These are phyloP conservation scores for Sminthopsis crassicaudata DNA, from an alignment of 2,113 vertebrate species.

Conservation along the genomic window DNA sequence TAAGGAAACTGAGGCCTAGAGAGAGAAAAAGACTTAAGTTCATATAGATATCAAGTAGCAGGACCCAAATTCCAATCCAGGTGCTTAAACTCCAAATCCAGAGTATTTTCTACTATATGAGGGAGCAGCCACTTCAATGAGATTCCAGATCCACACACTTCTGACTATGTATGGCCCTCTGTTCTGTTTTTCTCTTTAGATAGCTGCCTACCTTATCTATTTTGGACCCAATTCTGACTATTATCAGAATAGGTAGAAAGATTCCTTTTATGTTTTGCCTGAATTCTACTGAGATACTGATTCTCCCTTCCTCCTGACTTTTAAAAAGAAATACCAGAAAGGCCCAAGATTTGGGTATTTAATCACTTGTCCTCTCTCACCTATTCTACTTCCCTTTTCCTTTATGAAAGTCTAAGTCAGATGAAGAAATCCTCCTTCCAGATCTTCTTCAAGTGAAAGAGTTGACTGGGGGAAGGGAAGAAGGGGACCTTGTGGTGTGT, in stretches of 20 bases:
- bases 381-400: not conserved
- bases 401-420: not conserved
- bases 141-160: not conserved
- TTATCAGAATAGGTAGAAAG: not conserved
- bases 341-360: not conserved
- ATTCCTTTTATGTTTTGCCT: not conserved
- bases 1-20: too few relatives aligned
- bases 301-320: not conserved
- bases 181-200: not conserved
- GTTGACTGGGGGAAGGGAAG: too few relatives aligned
- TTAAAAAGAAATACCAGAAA: not conserved
- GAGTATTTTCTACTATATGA: not conserved
- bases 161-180: not conserved
- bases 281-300: not conserved
- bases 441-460: not conserved
- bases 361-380: not conserved
- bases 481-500: not conserved
- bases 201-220: not conserved
- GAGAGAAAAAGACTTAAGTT: too few relatives aligned
- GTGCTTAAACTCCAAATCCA: not conserved
- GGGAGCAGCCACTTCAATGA: not conserved
- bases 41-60: too few relatives aligned
- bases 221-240: not conserved
- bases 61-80: not conserved
- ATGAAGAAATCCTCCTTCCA: not conserved